phyloP scores from a whole-genome alignment of 2,888 invertebrate genomes.

The Sminthurides aquaticus region DNA sequence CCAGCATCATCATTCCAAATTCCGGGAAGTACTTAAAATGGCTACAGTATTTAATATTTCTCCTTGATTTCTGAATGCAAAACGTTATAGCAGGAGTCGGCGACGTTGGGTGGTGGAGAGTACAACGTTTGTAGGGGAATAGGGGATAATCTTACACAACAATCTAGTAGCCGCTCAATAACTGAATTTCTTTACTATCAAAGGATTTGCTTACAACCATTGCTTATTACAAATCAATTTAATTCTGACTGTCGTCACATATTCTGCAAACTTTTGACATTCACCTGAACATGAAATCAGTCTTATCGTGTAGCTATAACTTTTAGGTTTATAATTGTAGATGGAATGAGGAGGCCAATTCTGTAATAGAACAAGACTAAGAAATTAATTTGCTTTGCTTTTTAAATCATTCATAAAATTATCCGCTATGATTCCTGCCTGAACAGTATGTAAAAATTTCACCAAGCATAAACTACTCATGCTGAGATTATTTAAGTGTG shows the following conservation, averaged over 20 bases:
- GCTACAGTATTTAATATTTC: too few relatives aligned
- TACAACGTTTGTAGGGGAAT: too few relatives aligned
- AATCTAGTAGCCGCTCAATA: too few relatives aligned
- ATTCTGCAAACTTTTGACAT: neutral
- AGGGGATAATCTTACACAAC: too few relatives aligned
- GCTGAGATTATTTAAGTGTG: neutral
- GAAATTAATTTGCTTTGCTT: neutral
- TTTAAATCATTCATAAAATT: neutral
- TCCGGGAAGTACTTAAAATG: too few relatives aligned
- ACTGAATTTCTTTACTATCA: too few relatives aligned
- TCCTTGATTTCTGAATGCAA: too few relatives aligned
- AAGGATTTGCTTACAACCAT: neutral
- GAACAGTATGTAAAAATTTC: neutral
- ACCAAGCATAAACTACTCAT: neutral
- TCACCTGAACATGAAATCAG: neutral
- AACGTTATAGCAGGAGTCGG: too few relatives aligned
- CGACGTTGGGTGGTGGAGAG: too few relatives aligned
- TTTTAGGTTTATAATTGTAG: neutral
- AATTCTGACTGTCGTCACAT: neutral
- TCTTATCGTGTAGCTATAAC: neutral
- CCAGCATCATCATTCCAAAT: too few relatives aligned
- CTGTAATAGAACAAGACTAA: neutral
- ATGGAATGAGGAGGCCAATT: neutral
- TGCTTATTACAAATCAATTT: neutral
- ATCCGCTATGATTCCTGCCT: too few relatives aligned